Conservation (phyloP, 2,888 invertebrate species). For the Noctua comes region DNA sequence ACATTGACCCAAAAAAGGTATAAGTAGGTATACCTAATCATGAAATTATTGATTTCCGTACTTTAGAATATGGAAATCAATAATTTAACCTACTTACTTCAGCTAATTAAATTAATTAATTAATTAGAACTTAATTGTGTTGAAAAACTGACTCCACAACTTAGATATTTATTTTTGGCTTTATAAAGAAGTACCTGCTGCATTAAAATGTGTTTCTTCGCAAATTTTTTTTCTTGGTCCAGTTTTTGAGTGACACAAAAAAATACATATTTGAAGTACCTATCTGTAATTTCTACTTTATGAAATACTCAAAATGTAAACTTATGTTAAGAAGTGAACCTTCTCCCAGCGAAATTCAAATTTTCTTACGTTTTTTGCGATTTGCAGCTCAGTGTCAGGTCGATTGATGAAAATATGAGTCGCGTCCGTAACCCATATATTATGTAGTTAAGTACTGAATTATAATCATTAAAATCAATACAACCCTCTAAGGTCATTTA, state of each 20-base stretch:
- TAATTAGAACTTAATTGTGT: too few relatives aligned
- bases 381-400: too few relatives aligned
- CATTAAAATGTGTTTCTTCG: not conserved
- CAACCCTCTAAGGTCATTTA: too few relatives aligned
- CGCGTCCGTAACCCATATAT: too few relatives aligned
- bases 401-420: too few relatives aligned
- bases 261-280: not conserved
- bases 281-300: not conserved
- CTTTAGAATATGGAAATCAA: too few relatives aligned
- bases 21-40: conserved; percentile 8
- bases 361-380: too few relatives aligned
- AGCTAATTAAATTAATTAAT: too few relatives aligned
- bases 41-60: conserved; percentile 10
- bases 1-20: conserved; percentile 11
- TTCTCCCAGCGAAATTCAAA: not conserved
- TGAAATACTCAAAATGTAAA: not conserved
- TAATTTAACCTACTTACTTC: not conserved
- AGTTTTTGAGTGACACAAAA: not conserved
- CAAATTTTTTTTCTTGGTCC: not conserved
- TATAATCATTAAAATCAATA: too few relatives aligned
- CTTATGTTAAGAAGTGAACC: too few relatives aligned
- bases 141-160: not conserved
- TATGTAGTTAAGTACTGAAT: too few relatives aligned
- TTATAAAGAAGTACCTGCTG: not conserved
- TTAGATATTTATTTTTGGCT: not conserved